phyloP scores from a whole-genome alignment of 2,797 vertebrate species.

The Ataeniobius toweri region DNA sequence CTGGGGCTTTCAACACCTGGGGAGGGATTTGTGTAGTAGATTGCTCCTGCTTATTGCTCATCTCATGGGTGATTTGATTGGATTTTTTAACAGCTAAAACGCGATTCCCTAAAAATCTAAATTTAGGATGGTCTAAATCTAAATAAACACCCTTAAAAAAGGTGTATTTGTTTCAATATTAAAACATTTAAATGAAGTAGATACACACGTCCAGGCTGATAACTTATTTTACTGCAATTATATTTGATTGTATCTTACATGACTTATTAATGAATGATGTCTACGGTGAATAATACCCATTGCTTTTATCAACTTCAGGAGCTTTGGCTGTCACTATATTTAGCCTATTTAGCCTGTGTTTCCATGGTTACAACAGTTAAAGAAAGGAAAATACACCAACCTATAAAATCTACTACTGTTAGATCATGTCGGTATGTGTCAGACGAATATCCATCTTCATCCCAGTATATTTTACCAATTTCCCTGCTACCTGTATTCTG shows the following conservation, averaged over 20 bases:
- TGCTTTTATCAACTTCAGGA: conserved; percentile 69
- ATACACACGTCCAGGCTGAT: neutral
- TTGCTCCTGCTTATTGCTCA: conserved; percentile 49
- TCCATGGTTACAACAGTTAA: conserved; percentile 70
- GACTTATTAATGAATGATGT: conserved; percentile 40
- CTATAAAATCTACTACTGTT: conserved; percentile 47
- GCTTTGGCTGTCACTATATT: conserved; percentile 64
- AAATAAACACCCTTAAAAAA: neutral
- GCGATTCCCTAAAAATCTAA: conserved; percentile 12
- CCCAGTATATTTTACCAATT: conserved; percentile 17
- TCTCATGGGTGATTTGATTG: conserved; percentile 36
- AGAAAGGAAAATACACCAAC: conserved; percentile 49
- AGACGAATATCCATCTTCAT: conserved; percentile 26
- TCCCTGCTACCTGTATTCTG: conserved; percentile 7
- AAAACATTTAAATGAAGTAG: neutral
- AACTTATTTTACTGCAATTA: neutral
- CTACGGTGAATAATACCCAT: conserved; percentile 39
- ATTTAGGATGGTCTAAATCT: neutral
- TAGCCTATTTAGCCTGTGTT: conserved; percentile 71
- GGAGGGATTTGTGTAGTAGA: conserved; percentile 50
- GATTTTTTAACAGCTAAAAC: conserved; percentile 30
- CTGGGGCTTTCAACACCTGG: conserved; percentile 40
- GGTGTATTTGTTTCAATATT: neutral
- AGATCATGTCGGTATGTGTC: conserved; percentile 33
- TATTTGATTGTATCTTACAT: conserved; percentile 17